Conservation (phyloP, 1,140 invertebrate species). For the Monochamus saltuarius region DNA sequence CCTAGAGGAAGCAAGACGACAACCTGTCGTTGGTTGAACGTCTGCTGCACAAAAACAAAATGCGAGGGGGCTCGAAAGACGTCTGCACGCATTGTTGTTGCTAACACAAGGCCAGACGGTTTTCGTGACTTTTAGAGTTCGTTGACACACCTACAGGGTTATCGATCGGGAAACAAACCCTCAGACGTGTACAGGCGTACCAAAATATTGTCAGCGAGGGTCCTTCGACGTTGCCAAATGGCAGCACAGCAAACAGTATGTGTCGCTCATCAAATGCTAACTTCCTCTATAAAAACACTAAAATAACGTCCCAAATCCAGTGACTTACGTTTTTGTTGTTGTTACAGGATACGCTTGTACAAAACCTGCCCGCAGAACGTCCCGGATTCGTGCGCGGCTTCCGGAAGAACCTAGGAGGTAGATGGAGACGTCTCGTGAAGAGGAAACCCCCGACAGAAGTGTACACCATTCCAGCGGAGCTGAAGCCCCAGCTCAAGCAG, state of each 20-base stretch:
- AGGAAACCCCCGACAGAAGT: constrained; percentile 76
- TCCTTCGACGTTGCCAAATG: constrained; percentile 2
- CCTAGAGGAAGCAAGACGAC: no score
- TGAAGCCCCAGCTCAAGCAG: constrained; percentile 83
- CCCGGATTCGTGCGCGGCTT: constrained; percentile 74
- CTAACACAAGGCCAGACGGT: no score
- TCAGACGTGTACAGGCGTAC: constrained; percentile 14
- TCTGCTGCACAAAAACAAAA: no score
- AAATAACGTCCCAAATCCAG: background rate
- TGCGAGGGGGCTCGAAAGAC: background rate
- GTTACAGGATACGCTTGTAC: constrained; percentile 74
- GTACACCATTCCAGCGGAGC: constrained; percentile 80
- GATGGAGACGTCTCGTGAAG: constrained; percentile 77
- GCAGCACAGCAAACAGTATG: no score
- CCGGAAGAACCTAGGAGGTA: constrained; percentile 77
- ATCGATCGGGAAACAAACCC: constrained; percentile 21
- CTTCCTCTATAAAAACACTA: no score
- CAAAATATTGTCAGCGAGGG: constrained; percentile 25
- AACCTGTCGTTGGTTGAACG: no score
- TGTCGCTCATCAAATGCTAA: no score
- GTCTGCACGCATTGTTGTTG: background rate
- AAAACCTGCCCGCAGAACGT: constrained; percentile 68
- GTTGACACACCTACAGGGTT: constrained; percentile 13
- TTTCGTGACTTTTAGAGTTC: constrained; percentile 19
- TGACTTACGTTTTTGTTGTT: constrained; percentile 36